Percentiles rank a stretch among this genome's conserved stretches.
phyloP scores from a whole-genome alignment of 2,888 invertebrate genomes.

The Scaptomyza caliginosa region DNA sequence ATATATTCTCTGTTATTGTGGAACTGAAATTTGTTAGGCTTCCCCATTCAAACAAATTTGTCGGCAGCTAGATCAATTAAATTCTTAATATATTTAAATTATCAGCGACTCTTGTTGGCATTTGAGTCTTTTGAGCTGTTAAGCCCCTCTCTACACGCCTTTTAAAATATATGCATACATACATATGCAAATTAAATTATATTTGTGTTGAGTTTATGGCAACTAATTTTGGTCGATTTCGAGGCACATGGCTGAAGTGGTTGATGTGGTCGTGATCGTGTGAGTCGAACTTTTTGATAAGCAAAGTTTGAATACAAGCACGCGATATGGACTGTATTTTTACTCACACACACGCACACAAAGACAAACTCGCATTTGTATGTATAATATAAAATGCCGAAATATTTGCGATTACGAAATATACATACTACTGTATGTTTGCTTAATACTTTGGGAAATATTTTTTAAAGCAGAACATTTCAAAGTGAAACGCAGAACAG shows the following conservation, averaged over 20 bases:
- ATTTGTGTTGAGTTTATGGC: conserved; percentile 32
- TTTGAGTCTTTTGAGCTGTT: conserved; percentile 9
- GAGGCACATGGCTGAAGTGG: conserved; percentile 28
- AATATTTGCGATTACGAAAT: conserved; percentile 43
- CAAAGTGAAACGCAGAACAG: conserved; percentile 19
- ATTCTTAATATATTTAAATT: not conserved
- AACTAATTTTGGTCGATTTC: conserved; percentile 39
- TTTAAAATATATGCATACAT: conserved; percentile 13
- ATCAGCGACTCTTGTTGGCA: not conserved
- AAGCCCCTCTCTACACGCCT: conserved; percentile 13
- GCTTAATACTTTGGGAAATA: conserved; percentile 16
- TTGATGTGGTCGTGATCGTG: conserved; percentile 34
- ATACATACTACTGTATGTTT: not conserved
- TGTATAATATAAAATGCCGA: not conserved
- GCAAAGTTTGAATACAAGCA: conserved; percentile 72
- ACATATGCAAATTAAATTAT: conserved; percentile 3
- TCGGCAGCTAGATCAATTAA: not conserved
- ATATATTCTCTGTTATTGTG: too few species aligned
- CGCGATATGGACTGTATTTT: conserved; percentile 58
- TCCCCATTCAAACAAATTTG: too few species aligned
- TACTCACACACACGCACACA: conserved; percentile 21
- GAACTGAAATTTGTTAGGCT: not conserved
- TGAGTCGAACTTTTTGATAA: conserved; percentile 67
- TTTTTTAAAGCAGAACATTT: conserved; percentile 29
- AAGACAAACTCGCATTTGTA: not conserved